phyloP scores from a whole-genome alignment of 1,140 invertebrate species.

The Drosophila trapezifrons region DNA sequence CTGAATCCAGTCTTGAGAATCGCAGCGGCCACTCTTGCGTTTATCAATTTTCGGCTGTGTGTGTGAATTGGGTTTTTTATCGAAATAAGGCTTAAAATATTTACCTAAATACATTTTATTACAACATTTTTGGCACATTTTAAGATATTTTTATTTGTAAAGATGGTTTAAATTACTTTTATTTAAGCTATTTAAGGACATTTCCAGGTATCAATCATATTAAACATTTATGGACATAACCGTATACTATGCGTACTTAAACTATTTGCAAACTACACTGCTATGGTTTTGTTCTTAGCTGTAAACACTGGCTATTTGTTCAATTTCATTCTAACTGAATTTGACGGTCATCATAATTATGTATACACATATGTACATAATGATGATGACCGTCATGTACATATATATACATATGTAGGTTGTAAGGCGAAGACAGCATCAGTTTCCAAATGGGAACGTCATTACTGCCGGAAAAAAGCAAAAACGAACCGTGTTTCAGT shows the following conservation, averaged over 20 bases:
- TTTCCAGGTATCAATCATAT: not conserved
- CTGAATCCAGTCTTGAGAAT: no score
- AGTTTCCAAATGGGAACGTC: conserved; percentile 67
- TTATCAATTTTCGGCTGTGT: no score
- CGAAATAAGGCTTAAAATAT: no score
- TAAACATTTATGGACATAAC: not conserved
- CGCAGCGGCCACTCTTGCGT: no score
- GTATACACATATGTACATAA: no score
- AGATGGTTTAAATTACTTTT: no score
- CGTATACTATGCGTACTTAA: not conserved
- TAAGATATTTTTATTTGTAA: not conserved
- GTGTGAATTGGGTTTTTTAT: no score
- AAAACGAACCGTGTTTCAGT: not conserved
- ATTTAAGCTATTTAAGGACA: not conserved
- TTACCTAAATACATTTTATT: no score
- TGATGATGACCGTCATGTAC: no score
- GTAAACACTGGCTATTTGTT: not conserved
- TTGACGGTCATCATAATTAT: conserved; percentile 80
- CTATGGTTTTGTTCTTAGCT: not conserved
- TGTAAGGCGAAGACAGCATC: conserved; percentile 27
- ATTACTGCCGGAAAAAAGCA: conserved; percentile 59
- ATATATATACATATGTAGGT: conserved; percentile 30
- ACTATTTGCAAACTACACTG: not conserved
- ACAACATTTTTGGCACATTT: not conserved
- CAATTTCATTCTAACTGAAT: conserved; percentile 1